phyloP scores from a whole-genome alignment of 1,140 invertebrate genomes.

The Drosophila trapezifrons region DNA sequence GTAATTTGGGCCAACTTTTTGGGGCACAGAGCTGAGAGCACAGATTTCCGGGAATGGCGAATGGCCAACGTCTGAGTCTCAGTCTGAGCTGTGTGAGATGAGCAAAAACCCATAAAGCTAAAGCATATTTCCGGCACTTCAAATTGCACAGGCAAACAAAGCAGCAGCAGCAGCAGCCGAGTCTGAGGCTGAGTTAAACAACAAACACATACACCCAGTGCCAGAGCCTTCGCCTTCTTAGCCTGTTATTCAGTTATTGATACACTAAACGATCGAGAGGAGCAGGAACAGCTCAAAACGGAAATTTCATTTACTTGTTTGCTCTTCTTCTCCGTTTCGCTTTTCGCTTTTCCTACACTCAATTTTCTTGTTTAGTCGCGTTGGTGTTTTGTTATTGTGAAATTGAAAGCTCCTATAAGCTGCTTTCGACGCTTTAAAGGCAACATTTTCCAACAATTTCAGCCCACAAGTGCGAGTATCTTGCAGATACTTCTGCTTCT shows the following conservation, averaged over 20 bases:
- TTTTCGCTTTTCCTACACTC: slow-evolving; percentile 46
- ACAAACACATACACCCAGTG: slow-evolving; percentile 14
- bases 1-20: slow-evolving; percentile 45
- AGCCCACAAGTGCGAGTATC: slow-evolving; percentile 16
- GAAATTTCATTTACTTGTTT: slow-evolving; percentile 82
- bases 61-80: neutral
- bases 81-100: slow-evolving; percentile 10
- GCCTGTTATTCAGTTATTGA: slow-evolving; percentile 54
- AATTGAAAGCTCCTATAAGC: slow-evolving; percentile 47
- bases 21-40: slow-evolving; percentile 2
- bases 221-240: slow-evolving; percentile 10
- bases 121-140: slow-evolving; percentile 77
- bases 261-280: slow-evolving; percentile 45
- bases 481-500: slow-evolving; percentile 23
- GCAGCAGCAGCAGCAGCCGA: slow-evolving; percentile 1
- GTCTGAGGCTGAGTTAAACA: slow-evolving; percentile 15
- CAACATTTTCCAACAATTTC: slow-evolving; percentile 12
- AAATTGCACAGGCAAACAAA: slow-evolving; percentile 69
- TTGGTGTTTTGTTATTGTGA: slow-evolving; percentile 53
- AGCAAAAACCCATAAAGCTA: slow-evolving; percentile 57
- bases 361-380: slow-evolving; percentile 46
- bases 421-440: slow-evolving; percentile 50
- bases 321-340: slow-evolving; percentile 59
- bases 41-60: slow-evolving; percentile 5
- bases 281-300: slow-evolving; percentile 40